Percentiles rank a stretch among this genome's conserved stretches.
These are phyloP conservation scores for Halichondria panicea DNA, from an alignment of 37 sponge, comb jelly and placozoan genomes.

Conservation along the genomic window DNA sequence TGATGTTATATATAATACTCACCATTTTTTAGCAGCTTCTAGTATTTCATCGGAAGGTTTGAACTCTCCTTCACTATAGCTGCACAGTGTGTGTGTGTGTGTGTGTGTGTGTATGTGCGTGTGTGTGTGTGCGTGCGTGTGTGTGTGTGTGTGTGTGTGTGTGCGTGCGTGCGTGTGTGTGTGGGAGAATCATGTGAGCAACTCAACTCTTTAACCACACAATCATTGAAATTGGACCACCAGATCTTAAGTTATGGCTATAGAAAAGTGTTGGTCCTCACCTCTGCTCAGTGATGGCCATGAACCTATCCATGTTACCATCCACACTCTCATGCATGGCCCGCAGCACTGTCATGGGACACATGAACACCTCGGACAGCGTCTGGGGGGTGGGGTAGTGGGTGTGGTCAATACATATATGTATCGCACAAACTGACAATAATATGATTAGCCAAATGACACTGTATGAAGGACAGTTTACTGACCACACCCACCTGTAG, in stretches of 20 bases:
- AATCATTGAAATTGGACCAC: background rate
- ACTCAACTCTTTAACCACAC: background rate
- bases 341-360: conserved; percentile 60
- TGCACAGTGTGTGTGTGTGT: background rate
- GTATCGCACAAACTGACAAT: background rate
- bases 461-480: background rate
- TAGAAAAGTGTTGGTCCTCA: conserved; percentile 11
- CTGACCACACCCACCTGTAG: conserved; percentile 14
- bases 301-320: conserved; percentile 55
- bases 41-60: conserved; percentile 57
- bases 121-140: background rate
- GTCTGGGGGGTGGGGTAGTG: conserved; percentile 19
- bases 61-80: conserved; percentile 34
- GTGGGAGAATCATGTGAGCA: background rate
- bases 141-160: background rate
- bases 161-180: background rate
- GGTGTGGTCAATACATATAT: background rate
- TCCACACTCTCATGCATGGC: conserved; percentile 69
- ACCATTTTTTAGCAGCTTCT: conserved; percentile 77
- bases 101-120: background rate
- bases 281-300: conserved; percentile 58
- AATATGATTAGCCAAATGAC: background rate
- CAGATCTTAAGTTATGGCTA: background rate
- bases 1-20: too few species aligned
- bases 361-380: conserved; percentile 76